Evolutionary conservation across 2,113 vertebrate genomes (phyloP).

Genomic region (Strix aluco): DNA sequence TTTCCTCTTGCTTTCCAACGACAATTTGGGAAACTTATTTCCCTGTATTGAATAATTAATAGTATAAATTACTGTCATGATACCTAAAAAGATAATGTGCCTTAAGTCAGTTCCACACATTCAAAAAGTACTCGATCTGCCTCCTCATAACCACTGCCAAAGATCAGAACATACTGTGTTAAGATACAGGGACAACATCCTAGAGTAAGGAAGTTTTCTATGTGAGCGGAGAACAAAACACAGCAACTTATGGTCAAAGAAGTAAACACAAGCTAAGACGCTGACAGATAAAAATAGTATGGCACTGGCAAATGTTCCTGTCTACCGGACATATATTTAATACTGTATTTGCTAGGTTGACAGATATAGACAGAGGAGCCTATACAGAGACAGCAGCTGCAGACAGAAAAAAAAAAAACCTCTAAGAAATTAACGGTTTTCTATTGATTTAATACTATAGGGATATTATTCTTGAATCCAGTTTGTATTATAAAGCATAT

Average conservation of each 20-base stretch:
- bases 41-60: slow-evolving; percentile 10
- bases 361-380: background rate
- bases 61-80: background rate
- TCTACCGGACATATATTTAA: background rate
- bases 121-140: background rate
- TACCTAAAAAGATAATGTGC: background rate
- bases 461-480: background rate
- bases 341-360: background rate
- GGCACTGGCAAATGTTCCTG: background rate
- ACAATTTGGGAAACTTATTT: slow-evolving; percentile 7
- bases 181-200: background rate
- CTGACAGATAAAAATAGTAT: background rate
- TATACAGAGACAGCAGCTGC: background rate
- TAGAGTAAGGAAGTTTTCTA: background rate
- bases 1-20: slow-evolving; percentile 27
- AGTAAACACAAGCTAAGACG: background rate
- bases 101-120: background rate
- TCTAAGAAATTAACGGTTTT: background rate
- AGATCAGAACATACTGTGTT: background rate
- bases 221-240: background rate
- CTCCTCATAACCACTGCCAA: background rate
- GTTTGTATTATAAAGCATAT: background rate
- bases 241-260: background rate
- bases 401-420: background rate
- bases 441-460: background rate